These are phyloP conservation scores for Scaptomyza cyrtandrae DNA, from an alignment of 2,888 invertebrate genomes.

Conservation along the genomic window DNA sequence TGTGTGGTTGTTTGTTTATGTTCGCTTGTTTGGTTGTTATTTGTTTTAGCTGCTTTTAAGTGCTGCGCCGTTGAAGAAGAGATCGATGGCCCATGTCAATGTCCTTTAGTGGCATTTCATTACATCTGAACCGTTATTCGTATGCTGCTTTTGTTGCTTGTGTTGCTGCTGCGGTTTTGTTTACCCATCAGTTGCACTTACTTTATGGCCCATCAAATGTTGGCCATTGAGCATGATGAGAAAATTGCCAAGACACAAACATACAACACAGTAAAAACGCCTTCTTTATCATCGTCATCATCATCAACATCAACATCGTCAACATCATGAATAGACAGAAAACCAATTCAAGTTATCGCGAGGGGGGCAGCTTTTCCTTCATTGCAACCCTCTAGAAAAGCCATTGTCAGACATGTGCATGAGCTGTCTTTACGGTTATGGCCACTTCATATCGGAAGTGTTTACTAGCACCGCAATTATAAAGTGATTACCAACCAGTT, in stretches of 20 bases:
- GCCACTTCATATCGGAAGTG: slow-evolving; percentile 50
- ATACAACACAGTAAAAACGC: slow-evolving; percentile 39
- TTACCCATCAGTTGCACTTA: slow-evolving; percentile 63
- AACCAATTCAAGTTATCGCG: slow-evolving; percentile 43
- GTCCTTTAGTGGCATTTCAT: slow-evolving; percentile 77
- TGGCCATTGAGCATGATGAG: slow-evolving; percentile 58
- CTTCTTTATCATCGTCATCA: slow-evolving; percentile 39
- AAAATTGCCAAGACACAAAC: slow-evolving; percentile 66
- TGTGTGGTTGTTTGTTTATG: slow-evolving; percentile 30
- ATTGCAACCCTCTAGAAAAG: slow-evolving; percentile 43
- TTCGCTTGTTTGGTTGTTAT: slow-evolving; percentile 40
- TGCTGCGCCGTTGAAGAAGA: slow-evolving; percentile 38
- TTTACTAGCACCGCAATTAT: slow-evolving; percentile 68
- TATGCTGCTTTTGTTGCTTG: slow-evolving; percentile 8
- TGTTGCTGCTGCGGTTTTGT: slow-evolving; percentile 47
- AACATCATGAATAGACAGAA: slow-evolving; percentile 51
- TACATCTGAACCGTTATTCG: slow-evolving; percentile 63
- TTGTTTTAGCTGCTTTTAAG: slow-evolving; percentile 67
- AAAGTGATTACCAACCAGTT: slow-evolving; percentile 66
- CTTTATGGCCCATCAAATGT: slow-evolving; percentile 60
- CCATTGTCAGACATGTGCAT: slow-evolving; percentile 45
- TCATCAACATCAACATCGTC: background rate
- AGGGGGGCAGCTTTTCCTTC: background rate
- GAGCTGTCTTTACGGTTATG: slow-evolving; percentile 39
- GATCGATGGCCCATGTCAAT: slow-evolving; percentile 79